These are phyloP conservation scores for Parnassius glacialis DNA, from an alignment of 2,888 invertebrate species.

Conservation along the genomic window DNA sequence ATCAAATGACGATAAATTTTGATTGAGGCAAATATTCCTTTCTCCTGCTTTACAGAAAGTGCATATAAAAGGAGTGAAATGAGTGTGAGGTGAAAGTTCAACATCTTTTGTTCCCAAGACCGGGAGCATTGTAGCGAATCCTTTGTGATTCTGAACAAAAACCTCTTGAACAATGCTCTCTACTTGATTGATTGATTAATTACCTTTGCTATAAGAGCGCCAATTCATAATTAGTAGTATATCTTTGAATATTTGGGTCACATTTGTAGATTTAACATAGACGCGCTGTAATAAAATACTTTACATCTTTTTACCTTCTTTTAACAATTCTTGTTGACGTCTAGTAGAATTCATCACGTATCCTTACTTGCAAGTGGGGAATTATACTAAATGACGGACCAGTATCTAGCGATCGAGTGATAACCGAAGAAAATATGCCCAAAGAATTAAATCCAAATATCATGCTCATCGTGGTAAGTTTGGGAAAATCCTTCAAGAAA, in stretches of 20 bases:
- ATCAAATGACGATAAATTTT: not conserved
- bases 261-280: not conserved
- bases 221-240: slow-evolving; percentile 21
- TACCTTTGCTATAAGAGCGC: slow-evolving; percentile 44
- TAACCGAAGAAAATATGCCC: too few relatives aligned
- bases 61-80: slow-evolving; percentile 47
- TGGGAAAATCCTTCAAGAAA: too few relatives aligned
- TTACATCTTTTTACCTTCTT: too few relatives aligned
- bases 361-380: too few relatives aligned
- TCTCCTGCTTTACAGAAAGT: slow-evolving; percentile 29
- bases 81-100: slow-evolving; percentile 59
- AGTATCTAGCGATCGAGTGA: too few relatives aligned
- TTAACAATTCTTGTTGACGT: too few relatives aligned
- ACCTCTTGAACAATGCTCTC: slow-evolving; percentile 55
- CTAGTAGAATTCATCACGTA: too few relatives aligned
- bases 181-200: slow-evolving; percentile 67
- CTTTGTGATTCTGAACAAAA: slow-evolving; percentile 60
- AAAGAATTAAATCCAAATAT: too few relatives aligned
- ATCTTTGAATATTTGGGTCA: slow-evolving; percentile 18
- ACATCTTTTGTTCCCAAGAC: slow-evolving; percentile 45
- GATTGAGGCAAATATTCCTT: slow-evolving; percentile 10
- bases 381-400: too few relatives aligned
- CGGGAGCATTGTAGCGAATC: slow-evolving; percentile 47
- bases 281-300: too few relatives aligned
- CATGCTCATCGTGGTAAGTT: too few relatives aligned